A percentile compares a stretch with the other conserved stretches of the same genome.
Conservation (phyloP, 35 echinoderm and acorn worm species). For the Stichopus chloronotus region DNA sequence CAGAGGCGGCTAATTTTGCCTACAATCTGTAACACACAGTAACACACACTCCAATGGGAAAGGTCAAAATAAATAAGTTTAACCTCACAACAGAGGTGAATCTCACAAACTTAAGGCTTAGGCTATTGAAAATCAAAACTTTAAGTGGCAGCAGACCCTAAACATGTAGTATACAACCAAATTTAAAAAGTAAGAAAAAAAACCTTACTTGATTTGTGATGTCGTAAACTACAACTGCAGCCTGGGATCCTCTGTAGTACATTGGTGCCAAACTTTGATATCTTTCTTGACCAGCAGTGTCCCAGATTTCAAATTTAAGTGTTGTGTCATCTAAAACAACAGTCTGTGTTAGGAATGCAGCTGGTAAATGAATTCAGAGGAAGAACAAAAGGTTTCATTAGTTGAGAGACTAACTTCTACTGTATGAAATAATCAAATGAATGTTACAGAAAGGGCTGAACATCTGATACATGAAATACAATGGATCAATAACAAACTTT, state of each 20-base stretch:
- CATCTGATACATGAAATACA: too few relatives aligned
- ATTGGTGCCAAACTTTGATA: slow-evolving; percentile 99
- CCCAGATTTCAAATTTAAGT: slow-evolving; percentile 99
- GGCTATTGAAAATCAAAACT: too few relatives aligned
- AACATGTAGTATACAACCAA: neutral
- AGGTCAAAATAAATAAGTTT: too few relatives aligned
- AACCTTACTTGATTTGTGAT: slow-evolving; percentile 99
- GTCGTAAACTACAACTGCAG: slow-evolving; percentile 98
- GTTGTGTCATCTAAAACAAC: slow-evolving; percentile 98
- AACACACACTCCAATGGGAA: too few relatives aligned
- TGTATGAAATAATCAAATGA: too few relatives aligned
- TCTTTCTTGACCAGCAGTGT: slow-evolving; percentile 97
- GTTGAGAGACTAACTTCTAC: neutral
- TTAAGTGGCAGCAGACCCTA: too few relatives aligned
- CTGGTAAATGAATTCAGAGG: slow-evolving; percentile 53
- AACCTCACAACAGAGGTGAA: too few relatives aligned
- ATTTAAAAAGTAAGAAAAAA: neutral
- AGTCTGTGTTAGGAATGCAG: slow-evolving; percentile 99
- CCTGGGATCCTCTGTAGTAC: slow-evolving; percentile 99
- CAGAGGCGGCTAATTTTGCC: too few relatives aligned
- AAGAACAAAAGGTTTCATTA: neutral
- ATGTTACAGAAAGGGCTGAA: too few relatives aligned
- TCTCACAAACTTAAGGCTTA: too few relatives aligned
- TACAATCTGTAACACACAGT: too few relatives aligned
- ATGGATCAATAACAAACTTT: too few relatives aligned